Base-by-base conservation (phyloP, 2,888 invertebrate species). In the Mesopsocus fuscifrons region DNA sequence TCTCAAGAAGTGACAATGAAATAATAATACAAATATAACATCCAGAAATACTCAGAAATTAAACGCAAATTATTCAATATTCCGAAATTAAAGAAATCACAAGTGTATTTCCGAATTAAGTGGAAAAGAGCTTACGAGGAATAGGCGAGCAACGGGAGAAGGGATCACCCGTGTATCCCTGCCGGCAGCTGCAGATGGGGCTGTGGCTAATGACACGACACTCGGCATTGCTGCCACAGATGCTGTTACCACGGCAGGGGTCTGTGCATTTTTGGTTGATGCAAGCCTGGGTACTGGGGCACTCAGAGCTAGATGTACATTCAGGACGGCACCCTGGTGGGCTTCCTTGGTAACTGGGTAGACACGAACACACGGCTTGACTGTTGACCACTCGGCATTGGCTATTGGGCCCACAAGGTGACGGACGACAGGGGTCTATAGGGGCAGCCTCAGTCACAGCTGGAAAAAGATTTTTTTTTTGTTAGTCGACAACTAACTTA, bases 331-430 rank as follows among this genome's bases (percentile, higher is more conserved):
- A 66, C 41, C 54, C 54, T 22, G 83, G 83, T 23, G 85, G 83
- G 41, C 74, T 70, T 42, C 85, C 84, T 50, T 76, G 66, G 53
- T 77, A 81, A 48, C 74, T 74, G 51, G 69, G 68, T 53, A 76
- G 69, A 55, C 87, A 87, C 43, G 81, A 77, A 59, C 85, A 87
- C 41, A 81, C 76, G 34, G 81, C 80, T 54, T 78, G 77, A 9
- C 68, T 72, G 55, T 81, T 59, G 6, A 53, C 53, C 6, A 56
- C 57, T 38, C 54, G 52, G 47, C 64, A 64, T 43, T 57, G 54
- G n/a, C 61, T 59, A 49, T 59, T 53, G 8, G 52, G 53, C 3
- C 59, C 58, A 45, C 59, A 59, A 9, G 55, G 53, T 9, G 51
- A 50, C 21, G 53, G 52, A 17, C 44, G 44, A 47, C 55, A 55